Base-by-base conservation (phyloP, 2,888 invertebrate genomes). In the Sipha maydis region DNA sequence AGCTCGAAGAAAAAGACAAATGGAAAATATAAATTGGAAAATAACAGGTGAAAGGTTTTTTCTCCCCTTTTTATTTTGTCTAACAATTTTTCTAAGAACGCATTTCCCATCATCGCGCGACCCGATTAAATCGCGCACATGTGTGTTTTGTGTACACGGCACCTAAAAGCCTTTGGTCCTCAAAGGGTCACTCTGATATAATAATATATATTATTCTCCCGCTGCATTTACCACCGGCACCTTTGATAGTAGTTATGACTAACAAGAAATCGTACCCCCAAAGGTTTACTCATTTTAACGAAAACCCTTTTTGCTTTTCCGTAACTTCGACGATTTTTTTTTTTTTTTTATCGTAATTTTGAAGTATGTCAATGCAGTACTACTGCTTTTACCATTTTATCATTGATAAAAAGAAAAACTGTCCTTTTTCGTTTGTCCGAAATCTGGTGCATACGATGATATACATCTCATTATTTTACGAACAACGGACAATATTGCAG, bases 201-300 rank as follows among this genome's bases (percentile, higher is more conserved):
- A 79, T 86, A 86, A 79, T 86, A 67, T 79, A 86, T 79, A 86
- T 86, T 86, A 79, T 79, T 86, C 56, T 48, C 77, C 48, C 2
- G 67, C 31, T 61, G 21, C 41, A n/a, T 75, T 84, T 75, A 69
- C 79, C 38, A 19, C 38, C 78, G n/a, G 17, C 56, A 71, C 85
- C 85, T 86, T 86, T 86, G 85, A 86, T 56, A 71, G 14, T 48
- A 48, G 83, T 41, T 17, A 78, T 71, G 69, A 71, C 69, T 85
- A 86, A 86, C 79, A 54, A 85, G 78, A 78, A 85, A 78, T 79
- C 71, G 54, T 79, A 79, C 79, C 79, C 77, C 54, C 79, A 86
- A 86, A 56, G 38, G 78, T 48, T 38, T 48, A 4, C 34, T 9
- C 67, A 31, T 85, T 69, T 56, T 34, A 54, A 54, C 85, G 48